Evolutionary conservation across 2,797 vertebrate species (phyloP), one percentile per base, ranked within the genome.

Genomic region (Anas georgica): DNA sequence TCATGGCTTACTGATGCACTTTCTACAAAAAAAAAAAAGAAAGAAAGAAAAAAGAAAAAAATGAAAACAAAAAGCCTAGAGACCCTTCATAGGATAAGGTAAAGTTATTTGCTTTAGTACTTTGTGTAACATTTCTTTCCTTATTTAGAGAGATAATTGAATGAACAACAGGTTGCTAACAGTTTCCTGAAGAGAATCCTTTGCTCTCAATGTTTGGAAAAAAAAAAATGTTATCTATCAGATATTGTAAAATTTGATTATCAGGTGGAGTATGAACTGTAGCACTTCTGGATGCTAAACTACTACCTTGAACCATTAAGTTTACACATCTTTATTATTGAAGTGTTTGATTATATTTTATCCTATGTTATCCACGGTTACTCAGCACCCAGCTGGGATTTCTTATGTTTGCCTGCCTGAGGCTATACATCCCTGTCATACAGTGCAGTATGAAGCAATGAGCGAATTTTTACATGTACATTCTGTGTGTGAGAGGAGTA

Each of bases 331-430:
- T 2, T 83, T 90, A 62, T 83, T 93, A 79, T 45, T 15, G 69
- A 95, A 84, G 35, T 79, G 35, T 79, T 92, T 84, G 33, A 48
- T 81, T 80, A 20, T 82, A 63, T 95, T 93, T 96, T 92, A 76
- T 33, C 7, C 0, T 86, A 4, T 48, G 83, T 93, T 91, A 63
- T 45, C 43, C 25, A 1, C 85, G 78, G 66, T 82, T 94, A 56
- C 62, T 93, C 43, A 77, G 43, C 69, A 85, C 41, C 72, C 60
- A 88, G 56, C 41, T 92, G 55, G 63, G 37, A 86, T 83, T 94
- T 93, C 74, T 93, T 76, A 45, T 93, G 45, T 95, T 95, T 92
- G 80, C 58, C 31, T 85, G 15, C 83, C 63, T 93, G 33, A 91
- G 67, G 77, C 35, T 81, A 17, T 84, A 67, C 29, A 68, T 80